Evolutionary conservation across 2,888 invertebrate genomes (phyloP), one percentile per base, ranked within the genome.

Genomic region (Notodonta dromedarius): DNA sequence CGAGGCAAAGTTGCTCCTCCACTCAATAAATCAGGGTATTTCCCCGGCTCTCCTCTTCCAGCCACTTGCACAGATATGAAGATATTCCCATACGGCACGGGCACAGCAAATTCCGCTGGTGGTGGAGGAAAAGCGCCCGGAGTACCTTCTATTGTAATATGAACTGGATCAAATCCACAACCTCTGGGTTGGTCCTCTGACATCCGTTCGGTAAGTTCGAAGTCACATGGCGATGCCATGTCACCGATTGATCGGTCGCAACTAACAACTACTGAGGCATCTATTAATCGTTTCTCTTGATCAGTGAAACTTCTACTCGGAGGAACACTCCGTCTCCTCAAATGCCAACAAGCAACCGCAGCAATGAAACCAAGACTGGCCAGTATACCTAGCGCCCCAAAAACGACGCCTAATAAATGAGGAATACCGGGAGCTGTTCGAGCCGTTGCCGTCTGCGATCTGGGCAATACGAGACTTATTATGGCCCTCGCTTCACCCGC

Each of bases 41-140:
- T 93, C 2, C 84, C 90, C 7, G 91, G 86, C 59, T 93, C 92
- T 2, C 87, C 84, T 74, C 90, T 85, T 12, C 93, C 89, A 58
- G 95, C 89, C 76, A 97, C 97, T 90, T 97, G 97, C 73, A 97
- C 97, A 72, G 97, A 97, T 88, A 97, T 97, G 91, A 97, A 97
- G 73, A 97, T 97, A 82, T 97, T 97, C 57, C 96, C 96, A 65
- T 93, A 93, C 9, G 93, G 93, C 63, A 93, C 93, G 61, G 93
- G 93, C 5, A 93, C 92, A n/a, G 95, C 93, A 62, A 94, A 94
- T 69, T 91, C 94, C 14, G 94, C 91, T n/a, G 94, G 92, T n/a
- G 94, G 93, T 40, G 94, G 94, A 35, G 93, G 92, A 71, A 91
- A 94, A 0, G 88, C 89, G 24, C 93, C 93, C 5, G 92, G 90